These are phyloP conservation scores for Serinus canaria DNA, from an alignment of 2,113 vertebrate species.

Conservation along the genomic window DNA sequence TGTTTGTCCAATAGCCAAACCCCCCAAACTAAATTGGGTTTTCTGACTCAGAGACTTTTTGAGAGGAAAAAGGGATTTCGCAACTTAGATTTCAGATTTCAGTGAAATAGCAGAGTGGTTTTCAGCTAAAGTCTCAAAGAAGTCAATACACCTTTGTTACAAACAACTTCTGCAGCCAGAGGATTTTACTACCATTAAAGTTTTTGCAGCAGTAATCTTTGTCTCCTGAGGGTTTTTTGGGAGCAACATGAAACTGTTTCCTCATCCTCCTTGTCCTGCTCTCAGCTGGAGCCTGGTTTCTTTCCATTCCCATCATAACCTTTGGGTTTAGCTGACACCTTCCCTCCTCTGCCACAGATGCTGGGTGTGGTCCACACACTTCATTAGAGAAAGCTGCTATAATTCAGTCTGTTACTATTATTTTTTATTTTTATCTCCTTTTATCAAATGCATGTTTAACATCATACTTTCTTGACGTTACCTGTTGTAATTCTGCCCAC, in stretches of 20 bases:
- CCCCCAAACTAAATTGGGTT: not conserved
- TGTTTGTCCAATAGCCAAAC: not conserved
- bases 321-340: slow-evolving; percentile 33
- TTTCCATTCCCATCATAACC: slow-evolving; percentile 40
- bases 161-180: slow-evolving; percentile 57
- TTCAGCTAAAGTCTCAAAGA: not conserved
- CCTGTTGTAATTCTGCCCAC: not conserved
- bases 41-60: not conserved
- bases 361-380: slow-evolving; percentile 47
- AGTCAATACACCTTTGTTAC: not conserved
- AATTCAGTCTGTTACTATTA: not conserved
- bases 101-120: not conserved
- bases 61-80: not conserved
- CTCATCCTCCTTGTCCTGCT: slow-evolving; percentile 21
- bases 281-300: slow-evolving; percentile 50
- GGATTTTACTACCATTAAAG: slow-evolving; percentile 47
- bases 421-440: not conserved
- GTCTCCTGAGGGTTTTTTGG: slow-evolving; percentile 30
- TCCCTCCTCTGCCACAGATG: slow-evolving; percentile 30
- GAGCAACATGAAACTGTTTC: slow-evolving; percentile 57
- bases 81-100: not conserved
- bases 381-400: slow-evolving; percentile 22
- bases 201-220: slow-evolving; percentile 42
- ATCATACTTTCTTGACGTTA: not conserved
- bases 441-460: not conserved